Evolutionary conservation across 1,140 invertebrate genomes (phyloP).

Genomic region (Anastrepha ludens): DNA sequence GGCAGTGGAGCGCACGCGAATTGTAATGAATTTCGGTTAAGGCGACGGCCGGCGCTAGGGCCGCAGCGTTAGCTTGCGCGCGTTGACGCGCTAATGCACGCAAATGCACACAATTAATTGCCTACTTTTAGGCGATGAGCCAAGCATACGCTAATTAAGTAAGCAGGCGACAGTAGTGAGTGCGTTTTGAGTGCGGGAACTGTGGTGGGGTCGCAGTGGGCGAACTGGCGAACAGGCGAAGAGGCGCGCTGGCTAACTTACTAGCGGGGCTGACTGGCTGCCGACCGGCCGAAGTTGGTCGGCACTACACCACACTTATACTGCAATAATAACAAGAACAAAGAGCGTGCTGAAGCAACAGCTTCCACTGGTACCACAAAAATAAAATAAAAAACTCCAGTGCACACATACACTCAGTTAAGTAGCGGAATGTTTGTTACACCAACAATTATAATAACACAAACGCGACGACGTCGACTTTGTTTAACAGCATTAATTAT

Average conservation of each 20-base stretch:
- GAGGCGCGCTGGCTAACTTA: background rate
- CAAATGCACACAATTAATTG: conserved; percentile 39
- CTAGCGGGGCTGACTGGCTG: background rate
- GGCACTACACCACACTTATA: background rate
- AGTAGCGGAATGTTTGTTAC: background rate
- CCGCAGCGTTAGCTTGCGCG: conserved; percentile 2
- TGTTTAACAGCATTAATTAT: conserved; percentile 49
- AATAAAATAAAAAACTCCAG: background rate
- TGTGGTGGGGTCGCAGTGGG: background rate
- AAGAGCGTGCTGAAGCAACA: conserved; percentile 30
- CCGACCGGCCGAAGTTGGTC: background rate
- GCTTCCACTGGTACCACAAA: background rate
- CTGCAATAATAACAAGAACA: background rate
- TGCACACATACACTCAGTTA: background rate
- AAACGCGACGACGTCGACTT: background rate
- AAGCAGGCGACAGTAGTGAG: background rate
- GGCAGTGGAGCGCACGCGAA: background rate
- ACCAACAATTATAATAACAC: background rate
- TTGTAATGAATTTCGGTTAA: conserved; percentile 13
- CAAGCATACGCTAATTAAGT: background rate
- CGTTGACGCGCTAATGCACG: conserved; percentile 37
- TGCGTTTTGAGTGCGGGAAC: background rate
- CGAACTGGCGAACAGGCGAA: too few relatives aligned
- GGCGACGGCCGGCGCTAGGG: background rate
- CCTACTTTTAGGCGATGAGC: conserved; percentile 50